Percentiles rank a stretch among this genome's conserved stretches.
Conservation (phyloP, 2,888 invertebrate genomes). For the Alloplasta piceator region DNA sequence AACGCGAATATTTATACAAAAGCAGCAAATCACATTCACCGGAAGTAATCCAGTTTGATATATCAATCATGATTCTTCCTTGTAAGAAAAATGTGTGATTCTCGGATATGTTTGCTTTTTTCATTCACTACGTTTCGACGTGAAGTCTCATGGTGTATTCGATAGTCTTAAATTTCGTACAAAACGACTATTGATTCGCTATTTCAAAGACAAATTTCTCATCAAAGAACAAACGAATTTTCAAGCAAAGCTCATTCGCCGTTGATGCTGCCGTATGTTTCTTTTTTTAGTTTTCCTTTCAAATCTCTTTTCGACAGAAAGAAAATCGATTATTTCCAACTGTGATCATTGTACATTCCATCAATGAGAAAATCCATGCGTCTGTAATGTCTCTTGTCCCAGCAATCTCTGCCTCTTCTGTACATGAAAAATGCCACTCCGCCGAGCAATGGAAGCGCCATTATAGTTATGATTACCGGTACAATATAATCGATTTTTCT, state of each 20-base stretch:
- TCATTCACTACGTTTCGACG: conserved; percentile 8
- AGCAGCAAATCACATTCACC: conserved; percentile 13
- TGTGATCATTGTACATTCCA: conserved; percentile 94
- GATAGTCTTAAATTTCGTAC: not conserved
- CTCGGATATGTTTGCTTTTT: conserved; percentile 42
- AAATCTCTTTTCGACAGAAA: not conserved
- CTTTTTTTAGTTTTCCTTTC: not conserved
- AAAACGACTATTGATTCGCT: not conserved
- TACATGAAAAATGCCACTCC: conserved; percentile 88
- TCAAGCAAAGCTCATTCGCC: not conserved
- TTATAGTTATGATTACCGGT: conserved; percentile 89
- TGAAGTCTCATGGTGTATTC: not conserved
- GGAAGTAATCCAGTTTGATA: not conserved
- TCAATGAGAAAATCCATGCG: conserved; percentile 95
- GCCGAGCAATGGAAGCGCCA: conserved; percentile 90
- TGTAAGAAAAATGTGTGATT: conserved; percentile 18
- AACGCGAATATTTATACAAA: not conserved
- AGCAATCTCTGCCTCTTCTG: conserved; percentile 91
- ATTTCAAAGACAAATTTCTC: conserved; percentile 11
- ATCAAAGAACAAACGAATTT: conserved; percentile 6
- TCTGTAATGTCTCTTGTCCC: conserved; percentile 93
- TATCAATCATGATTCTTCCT: not conserved
- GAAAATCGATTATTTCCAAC: conserved; percentile 64
- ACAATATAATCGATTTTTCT: conserved; percentile 87
- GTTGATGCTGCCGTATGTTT: not conserved